Evolutionary conservation across 1,140 invertebrate genomes (phyloP), one percentile per base, ranked within the genome.

Genomic region (Aricia agestis): DNA sequence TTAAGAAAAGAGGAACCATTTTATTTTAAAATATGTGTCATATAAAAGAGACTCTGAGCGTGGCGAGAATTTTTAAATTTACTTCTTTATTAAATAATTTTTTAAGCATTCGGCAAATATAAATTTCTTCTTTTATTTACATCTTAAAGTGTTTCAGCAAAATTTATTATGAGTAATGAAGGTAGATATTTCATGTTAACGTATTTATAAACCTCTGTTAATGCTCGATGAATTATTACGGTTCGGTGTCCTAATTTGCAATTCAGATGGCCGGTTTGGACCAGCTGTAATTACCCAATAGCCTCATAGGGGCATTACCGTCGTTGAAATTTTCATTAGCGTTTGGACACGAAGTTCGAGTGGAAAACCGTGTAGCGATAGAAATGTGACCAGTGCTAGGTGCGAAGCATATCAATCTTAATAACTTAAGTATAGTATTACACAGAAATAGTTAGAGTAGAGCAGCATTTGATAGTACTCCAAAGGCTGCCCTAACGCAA

Each of bases 201-300:
- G 13, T 52, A 52, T 13, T 52, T 15, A 52, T 13, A 52, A 52
- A 52, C 45, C 45, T 52, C 9, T 52, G 45, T 52, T 52, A 52
- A 52, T 52, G 45, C 45, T 15, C 10, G 18, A 63, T 63, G 19
- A 63, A 19, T 19, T 19, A 63, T 63, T 63, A 63, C 59, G 59
- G 45, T 52, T 10, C 59, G 18, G 59, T 9, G 36, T 68, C 18
- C 45, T 52, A 31, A 71, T 74, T 74, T 74, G 69, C 66, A 74
- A 74, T 70, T 68, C 19, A 66, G 67, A 68, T 71, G 42, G 9
- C 66, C 9, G 58, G 36, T 36, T 36, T 70, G 41, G 68, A 58
- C 52, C 41, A 59, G 58, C 5, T 25, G 58, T 73, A 52, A 70
- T 70, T 70, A 74, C n/a, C 69, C 45, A 66, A 72, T 66, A 66